A percentile compares a stretch with the other conserved stretches of the same genome.
Evolutionary conservation across 2,888 invertebrate species (phyloP).

Genomic region (Anorthoa munda): DNA sequence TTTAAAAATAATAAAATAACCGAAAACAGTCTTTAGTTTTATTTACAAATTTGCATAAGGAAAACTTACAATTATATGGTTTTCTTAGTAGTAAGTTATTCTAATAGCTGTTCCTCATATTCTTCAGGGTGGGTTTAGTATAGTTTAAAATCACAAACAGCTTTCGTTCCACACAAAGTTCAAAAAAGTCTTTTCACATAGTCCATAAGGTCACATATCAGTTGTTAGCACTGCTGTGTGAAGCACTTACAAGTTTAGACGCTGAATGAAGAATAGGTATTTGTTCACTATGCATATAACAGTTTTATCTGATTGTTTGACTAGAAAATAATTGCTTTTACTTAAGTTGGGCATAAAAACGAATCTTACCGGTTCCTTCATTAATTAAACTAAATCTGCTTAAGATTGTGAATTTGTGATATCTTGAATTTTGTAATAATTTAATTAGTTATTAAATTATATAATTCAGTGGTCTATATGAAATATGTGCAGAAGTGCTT

Average conservation of each 20-base stretch:
- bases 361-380: constrained; percentile 21
- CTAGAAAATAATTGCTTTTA: constrained; percentile 55
- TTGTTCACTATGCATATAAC: constrained; percentile 9
- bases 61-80: constrained; percentile 77
- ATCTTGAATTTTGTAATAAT: constrained; percentile 40
- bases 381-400: constrained; percentile 25
- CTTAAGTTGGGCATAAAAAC: constrained; percentile 7
- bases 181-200: constrained; percentile 48
- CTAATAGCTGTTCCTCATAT: constrained; percentile 77
- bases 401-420: constrained; percentile 10
- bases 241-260: constrained; percentile 34
- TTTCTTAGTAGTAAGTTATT: constrained; percentile 68
- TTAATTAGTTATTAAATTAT: constrained; percentile 50
- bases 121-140: constrained; percentile 84
- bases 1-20: constrained; percentile 84
- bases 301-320: constrained; percentile 45
- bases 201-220: constrained; percentile 32
- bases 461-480: constrained; percentile 30
- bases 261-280: constrained; percentile 12
- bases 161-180: constrained; percentile 71
- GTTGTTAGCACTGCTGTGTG: constrained; percentile 66
- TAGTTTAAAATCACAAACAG: constrained; percentile 81
- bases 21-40: constrained; percentile 83
- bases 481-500: constrained; percentile 35
- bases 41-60: constrained; percentile 83